Evolutionary conservation across 2,797 vertebrate genomes (phyloP), one percentile per base, ranked within the genome.

Genomic region (Oreochromis grahami): DNA sequence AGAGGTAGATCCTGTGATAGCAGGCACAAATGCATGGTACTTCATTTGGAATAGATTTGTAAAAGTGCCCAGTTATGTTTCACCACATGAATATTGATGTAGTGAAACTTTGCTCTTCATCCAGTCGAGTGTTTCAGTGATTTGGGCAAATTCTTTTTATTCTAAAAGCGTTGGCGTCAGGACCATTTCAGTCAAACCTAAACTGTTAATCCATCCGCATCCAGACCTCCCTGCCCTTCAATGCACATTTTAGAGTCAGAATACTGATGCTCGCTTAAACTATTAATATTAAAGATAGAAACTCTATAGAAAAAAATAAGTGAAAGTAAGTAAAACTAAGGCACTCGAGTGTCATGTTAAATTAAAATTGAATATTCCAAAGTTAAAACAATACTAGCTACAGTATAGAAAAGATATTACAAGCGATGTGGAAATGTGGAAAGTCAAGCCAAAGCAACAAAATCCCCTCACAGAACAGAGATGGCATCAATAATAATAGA

Each of bases 51-150:
- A 78, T 21, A 24, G 32, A 76, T 83, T 85, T 78, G 55, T 60
- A 52, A 14, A 88, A 53, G 55, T 38, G 65, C 74, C 79, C 68
- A 19, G 77, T 45, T 10, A 38, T 76, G 52, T 77, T 78, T 82
- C 55, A 76, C 2, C 43, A 6, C 56, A 34, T 86, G 13, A 79
- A 70, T 86, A 76, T 88, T 89, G 55, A 91, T 74, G 14, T 12
- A 52, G 80, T 51, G 52, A 86, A 77, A n/a, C 60, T 53, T 48
- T 8, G 8, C 50, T 63, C 19, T 80, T 80, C 9, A 55, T 51
- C 21, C 32, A 51, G 50, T 14, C 19, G 13, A 41, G 38, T 72
- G 26, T 63, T 60, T 83, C 8, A 76, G 11, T 41, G 19, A 80
- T 65, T 80, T 36, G 76, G 19, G 11, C 14, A 24, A 36, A 78